Evolutionary conservation across 2,113 vertebrate genomes (phyloP), one percentile per base, ranked within the genome.

Genomic region (Malurus elegans): DNA sequence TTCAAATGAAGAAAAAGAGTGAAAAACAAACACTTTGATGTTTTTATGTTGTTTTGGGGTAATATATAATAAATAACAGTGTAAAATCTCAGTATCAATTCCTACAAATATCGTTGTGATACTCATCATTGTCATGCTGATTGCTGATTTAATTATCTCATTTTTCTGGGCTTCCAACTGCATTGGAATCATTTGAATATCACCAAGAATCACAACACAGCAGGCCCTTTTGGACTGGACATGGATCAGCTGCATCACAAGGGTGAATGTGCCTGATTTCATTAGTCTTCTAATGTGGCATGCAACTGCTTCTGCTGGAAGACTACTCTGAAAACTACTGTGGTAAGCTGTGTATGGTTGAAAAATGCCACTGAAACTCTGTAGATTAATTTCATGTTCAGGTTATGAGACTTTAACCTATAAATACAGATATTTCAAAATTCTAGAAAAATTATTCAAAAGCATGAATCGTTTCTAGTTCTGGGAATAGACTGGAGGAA

Each of bases 21-120:
- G 26, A 31, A 57, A 85, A 92, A 56, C 0, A 0, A 9, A 44
- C 10, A 3, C 14, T 71, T 24, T 18, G 6, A 53, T 40, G 12
- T 50, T 69, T 84, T 65, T 60, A 4, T 42, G 7, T 8, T 38
- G 15, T 47, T 65, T 54, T 36, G 21, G 8, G 51, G 4, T 38
- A 47, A 73, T 38, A 9, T n/a, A 25, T 51, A 51, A 18, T 51
- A 73, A 84, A 45, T 50, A 86, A 57, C 9, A 65, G 7, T 44
- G 12, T 31, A 19, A 82, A 73, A 86, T 42, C 11, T 14, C 28
- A 70, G 3, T 31, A 50, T 57, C 14, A 28, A 6, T 88, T 90
- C 34, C 51, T 64, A 12, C 20, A 70, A 58, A 79, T 20, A 32
- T 53, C 2, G 2, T 24, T 29, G 9, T 47, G 80, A 80, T 42